Conservation (phyloP, 2,113 vertebrate species). For the Silurus glanis region DNA sequence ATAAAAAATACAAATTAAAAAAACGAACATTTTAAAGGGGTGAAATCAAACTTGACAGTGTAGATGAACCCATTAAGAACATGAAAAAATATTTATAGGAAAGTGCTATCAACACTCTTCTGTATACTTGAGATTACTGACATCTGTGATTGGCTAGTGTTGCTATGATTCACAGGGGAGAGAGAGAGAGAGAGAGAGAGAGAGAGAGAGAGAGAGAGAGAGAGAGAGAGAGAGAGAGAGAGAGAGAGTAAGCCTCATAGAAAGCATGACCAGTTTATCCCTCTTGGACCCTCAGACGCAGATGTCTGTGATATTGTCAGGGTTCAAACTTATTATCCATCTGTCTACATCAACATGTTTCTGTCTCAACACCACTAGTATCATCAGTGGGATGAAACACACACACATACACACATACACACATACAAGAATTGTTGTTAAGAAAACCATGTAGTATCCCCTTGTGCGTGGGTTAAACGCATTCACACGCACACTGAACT, state of each 20-base stretch:
- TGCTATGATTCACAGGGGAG: background rate
- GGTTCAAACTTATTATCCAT: no score
- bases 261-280: no score
- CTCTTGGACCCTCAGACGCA: background rate
- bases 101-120: background rate
- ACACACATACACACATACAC: conserved; percentile 28
- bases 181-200: no score
- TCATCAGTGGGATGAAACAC: conserved; percentile 42
- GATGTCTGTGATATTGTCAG: background rate
- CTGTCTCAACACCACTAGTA: conserved; percentile 30
- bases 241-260: background rate
- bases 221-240: no score
- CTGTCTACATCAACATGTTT: background rate
- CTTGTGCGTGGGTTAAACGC: conserved; percentile 45
- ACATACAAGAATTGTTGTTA: conserved; percentile 39
- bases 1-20: background rate
- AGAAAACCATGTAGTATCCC: conserved; percentile 25
- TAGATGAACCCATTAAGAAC: background rate
- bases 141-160: background rate
- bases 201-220: no score
- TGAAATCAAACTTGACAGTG: background rate
- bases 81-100: background rate
- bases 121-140: background rate
- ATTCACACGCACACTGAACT: conserved; percentile 41
- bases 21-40: no score